Base-by-base conservation (phyloP, 2,113 vertebrate species). In the Fregetta grallaria region DNA sequence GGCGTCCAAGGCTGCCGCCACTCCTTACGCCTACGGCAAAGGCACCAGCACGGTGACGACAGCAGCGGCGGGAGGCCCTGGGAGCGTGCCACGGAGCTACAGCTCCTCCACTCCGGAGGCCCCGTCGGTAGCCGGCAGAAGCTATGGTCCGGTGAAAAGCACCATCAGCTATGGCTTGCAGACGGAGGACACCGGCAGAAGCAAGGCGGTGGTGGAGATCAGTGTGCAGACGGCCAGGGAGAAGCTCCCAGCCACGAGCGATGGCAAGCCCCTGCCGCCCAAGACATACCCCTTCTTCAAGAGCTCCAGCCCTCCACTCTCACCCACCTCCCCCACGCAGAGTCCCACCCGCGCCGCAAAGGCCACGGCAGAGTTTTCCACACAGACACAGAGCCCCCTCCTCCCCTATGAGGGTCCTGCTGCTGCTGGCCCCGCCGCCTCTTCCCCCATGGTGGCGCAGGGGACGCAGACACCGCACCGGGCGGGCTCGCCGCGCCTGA, bases 281-380 rank as follows among this genome's bases (percentile, higher is more conserved):
- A 99, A 99, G 97, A 98, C 97, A 1, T 99, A 99, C 94, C 98
- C 99, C 36, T 98, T 99, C 96, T 99, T 99, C 90, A 98, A 98
- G 94, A 98, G 98, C 76, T 97, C 99, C 68, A 99, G 99, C 87
- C 99, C 99, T 27, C 98, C 99, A 0, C 97, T 99, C 56, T 99
- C 99, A 2, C 99, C 99, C 10, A 97, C 97, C 21, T 99, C 99
- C 78, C 99, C 99, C 68, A 98, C 98, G 9, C 99, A 99, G 97
- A 99, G 99, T 92, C 99, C 99, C 88, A 98, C 98, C 11, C 98
- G 91, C 3, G 34, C 92, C 23, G 4, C 74, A 55, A 98, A 97
- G 91, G 96, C 97, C 65, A 99, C 99, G 0, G 98, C 98, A 11
- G 99, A 99, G 94, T 99, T 99, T 96, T 99, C 99, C 58, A 99